Conservation (phyloP, 2,888 invertebrate species). For the Mythimna pallens region DNA sequence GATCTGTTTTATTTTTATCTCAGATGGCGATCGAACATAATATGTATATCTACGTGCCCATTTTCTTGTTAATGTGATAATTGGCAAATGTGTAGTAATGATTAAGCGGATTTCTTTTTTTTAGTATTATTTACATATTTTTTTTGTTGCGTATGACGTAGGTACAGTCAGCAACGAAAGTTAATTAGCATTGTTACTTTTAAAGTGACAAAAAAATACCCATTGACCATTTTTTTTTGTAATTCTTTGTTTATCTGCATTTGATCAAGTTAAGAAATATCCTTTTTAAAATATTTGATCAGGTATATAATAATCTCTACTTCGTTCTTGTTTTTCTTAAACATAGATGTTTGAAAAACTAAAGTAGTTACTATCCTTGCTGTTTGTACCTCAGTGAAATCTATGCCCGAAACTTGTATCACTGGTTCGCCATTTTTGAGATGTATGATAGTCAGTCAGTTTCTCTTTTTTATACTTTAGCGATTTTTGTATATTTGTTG, state of each 20-base stretch:
- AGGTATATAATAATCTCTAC: neutral
- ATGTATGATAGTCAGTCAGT: slow-evolving; percentile 7
- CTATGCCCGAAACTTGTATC: neutral
- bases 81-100: neutral
- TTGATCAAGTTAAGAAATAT: neutral
- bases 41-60: neutral
- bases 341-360: neutral
- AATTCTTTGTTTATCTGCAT: neutral
- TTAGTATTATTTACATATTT: neutral
- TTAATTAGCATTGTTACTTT: neutral
- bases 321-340: neutral
- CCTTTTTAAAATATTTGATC: neutral
- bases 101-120: neutral
- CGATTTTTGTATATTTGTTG: slow-evolving; percentile 24
- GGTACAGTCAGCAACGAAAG: neutral
- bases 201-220: too few species aligned
- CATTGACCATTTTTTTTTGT: too few species aligned
- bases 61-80: neutral
- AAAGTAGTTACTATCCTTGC: neutral
- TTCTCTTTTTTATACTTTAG: slow-evolving; percentile 20
- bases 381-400: neutral
- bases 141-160: neutral
- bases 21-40: neutral
- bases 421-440: slow-evolving; percentile 5
- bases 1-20: slow-evolving; percentile 27